These are phyloP conservation scores for Dipodomys stephensi DNA, from an alignment of 2,113 vertebrate species.

Conservation along the genomic window DNA sequence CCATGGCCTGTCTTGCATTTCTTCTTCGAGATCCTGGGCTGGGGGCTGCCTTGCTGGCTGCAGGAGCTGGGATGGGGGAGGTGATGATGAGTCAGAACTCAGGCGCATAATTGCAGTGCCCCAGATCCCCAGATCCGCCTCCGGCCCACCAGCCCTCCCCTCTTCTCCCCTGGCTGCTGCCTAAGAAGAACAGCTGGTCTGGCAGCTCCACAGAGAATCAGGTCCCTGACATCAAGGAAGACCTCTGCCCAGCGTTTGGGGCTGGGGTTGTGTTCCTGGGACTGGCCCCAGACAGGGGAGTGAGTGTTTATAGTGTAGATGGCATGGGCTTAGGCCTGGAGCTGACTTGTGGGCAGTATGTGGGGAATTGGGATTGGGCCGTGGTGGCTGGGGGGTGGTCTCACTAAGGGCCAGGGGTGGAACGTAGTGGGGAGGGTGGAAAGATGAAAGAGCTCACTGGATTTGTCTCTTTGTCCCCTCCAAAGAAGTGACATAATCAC, in stretches of 20 bases:
- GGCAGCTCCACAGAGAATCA: slow-evolving; percentile 22
- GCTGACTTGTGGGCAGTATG: neutral
- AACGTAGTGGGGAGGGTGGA: neutral
- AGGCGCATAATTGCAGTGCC: slow-evolving; percentile 60
- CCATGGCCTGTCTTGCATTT: neutral
- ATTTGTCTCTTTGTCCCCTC: slow-evolving; percentile 46
- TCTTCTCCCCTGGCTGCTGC: slow-evolving; percentile 22
- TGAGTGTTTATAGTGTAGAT: neutral
- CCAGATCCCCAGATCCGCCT: slow-evolving; percentile 61
- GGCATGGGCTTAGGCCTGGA: neutral
- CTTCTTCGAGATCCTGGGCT: neutral
- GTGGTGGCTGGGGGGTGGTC: neutral
- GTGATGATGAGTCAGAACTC: slow-evolving; percentile 64
- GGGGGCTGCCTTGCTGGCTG: slow-evolving; percentile 14
- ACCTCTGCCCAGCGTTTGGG: neutral
- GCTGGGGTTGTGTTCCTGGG: neutral
- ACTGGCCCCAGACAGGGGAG: neutral
- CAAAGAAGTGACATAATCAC: slow-evolving; percentile 38
- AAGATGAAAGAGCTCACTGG: neutral
- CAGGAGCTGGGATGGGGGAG: slow-evolving; percentile 15
- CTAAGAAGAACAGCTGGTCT: slow-evolving; percentile 28
- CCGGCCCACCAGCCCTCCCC: slow-evolving; percentile 11
- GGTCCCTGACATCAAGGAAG: neutral
- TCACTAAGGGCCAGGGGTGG: neutral
- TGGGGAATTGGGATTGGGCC: neutral